These are phyloP conservation scores for Steinernema hermaphroditum DNA, from an alignment of 2,888 invertebrate genomes.

Conservation along the genomic window DNA sequence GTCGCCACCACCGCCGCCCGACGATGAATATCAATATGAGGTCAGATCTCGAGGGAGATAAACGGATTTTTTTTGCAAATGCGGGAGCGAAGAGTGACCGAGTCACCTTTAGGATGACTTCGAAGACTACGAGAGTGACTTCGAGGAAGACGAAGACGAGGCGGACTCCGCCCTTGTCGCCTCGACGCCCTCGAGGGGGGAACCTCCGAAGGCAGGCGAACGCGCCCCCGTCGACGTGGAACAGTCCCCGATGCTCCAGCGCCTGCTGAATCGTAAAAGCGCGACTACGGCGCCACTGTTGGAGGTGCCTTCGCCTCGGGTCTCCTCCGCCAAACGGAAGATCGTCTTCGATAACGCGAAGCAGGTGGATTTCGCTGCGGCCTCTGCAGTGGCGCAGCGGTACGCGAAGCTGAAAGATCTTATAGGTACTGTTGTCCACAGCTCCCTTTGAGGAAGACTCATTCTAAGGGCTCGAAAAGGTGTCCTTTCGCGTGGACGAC, in stretches of 20 bases:
- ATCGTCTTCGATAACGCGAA: constrained; percentile 21
- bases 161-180: no score
- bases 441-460: neutral
- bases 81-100: no score
- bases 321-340: constrained; percentile 11
- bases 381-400: neutral
- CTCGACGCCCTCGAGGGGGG: no score
- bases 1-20: neutral
- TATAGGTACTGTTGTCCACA: neutral
- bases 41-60: constrained; percentile 5
- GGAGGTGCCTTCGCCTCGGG: neutral
- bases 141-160: neutral
- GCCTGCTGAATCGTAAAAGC: neutral
- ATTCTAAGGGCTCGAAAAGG: neutral
- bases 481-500: constrained; percentile 7
- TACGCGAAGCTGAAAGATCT: constrained; percentile 11
- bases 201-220: no score
- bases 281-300: no score
- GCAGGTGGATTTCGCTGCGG: constrained; percentile 3
- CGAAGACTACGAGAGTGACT: constrained; percentile 26
- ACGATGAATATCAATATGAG: constrained; percentile 22
- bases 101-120: constrained; percentile 16
- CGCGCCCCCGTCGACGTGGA: neutral
- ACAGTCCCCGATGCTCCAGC: constrained; percentile 16
- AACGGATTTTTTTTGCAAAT: no score